Percentiles rank a stretch among this genome's conserved stretches.
Evolutionary conservation across 2,797 vertebrate genomes (phyloP).

Genomic region (Parauchenoglanis ngamensis): DNA sequence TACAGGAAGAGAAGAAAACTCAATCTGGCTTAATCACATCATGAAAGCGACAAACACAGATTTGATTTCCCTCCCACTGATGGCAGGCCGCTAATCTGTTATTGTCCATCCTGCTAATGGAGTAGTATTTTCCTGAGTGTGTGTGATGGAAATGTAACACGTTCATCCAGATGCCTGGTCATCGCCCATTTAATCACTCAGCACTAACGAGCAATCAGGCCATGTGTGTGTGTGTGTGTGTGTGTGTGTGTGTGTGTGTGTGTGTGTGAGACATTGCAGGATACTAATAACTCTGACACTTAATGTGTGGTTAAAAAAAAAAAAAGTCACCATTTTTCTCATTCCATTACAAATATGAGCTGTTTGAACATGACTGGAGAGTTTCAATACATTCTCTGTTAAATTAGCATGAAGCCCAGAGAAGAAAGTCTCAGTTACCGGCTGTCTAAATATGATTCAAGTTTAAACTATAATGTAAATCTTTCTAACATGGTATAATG

Average conservation of each 20-base stretch:
- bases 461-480: background rate
- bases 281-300: background rate
- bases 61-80: conserved; percentile 51
- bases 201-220: background rate
- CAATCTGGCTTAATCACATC: conserved; percentile 57
- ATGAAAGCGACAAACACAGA: conserved; percentile 55
- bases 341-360: background rate
- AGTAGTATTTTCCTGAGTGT: conserved; percentile 3
- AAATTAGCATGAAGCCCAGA: too few relatives aligned
- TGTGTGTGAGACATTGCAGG: background rate
- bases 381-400: too few relatives aligned
- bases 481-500: background rate
- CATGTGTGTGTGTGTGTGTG: conserved; percentile 9
- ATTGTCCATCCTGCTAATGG: conserved; percentile 30
- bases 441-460: background rate
- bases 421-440: background rate
- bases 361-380: background rate
- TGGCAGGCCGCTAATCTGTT: conserved; percentile 45
- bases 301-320: background rate
- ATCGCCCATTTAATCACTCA: conserved; percentile 10
- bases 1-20: conserved; percentile 39
- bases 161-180: background rate
- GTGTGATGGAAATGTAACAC: conserved; percentile 33
- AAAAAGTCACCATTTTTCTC: too few relatives aligned
- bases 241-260: background rate